Conservation (phyloP, 2,888 invertebrate genomes). For the Sarcophaga subvicina region DNA sequence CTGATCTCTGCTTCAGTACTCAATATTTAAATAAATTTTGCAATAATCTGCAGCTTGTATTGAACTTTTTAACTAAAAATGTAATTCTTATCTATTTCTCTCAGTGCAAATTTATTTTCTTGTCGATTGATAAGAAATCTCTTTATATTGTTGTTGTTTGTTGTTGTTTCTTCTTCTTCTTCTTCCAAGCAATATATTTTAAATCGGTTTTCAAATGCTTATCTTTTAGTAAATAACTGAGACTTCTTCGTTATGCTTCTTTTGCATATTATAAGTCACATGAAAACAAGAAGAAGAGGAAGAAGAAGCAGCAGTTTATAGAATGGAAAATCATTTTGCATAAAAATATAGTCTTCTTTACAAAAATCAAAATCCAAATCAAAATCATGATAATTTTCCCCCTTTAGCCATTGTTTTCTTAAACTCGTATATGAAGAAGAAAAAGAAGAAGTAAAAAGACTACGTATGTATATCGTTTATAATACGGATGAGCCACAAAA, state of each 20-base stretch:
- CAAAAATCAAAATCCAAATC: background rate
- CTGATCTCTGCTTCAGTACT: no score
- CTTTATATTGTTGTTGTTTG: background rate
- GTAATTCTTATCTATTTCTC: slow-evolving; percentile 1
- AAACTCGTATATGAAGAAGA: background rate
- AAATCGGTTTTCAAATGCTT: slow-evolving; percentile 41
- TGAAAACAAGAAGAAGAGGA: background rate
- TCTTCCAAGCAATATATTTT: slow-evolving; percentile 6
- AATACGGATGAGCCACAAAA: slow-evolving; percentile 48
- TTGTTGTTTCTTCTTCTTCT: background rate
- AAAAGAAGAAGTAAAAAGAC: no score
- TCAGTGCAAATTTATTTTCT: slow-evolving; percentile 5
- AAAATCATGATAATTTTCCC: slow-evolving; percentile 63
- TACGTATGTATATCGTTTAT: slow-evolving; percentile 20
- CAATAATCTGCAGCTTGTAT: no score
- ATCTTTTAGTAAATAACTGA: slow-evolving; percentile 46
- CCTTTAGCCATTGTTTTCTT: slow-evolving; percentile 57
- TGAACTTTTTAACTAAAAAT: no score
- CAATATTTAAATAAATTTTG: no score
- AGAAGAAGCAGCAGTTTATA: slow-evolving; percentile 10
- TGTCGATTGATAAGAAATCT: slow-evolving; percentile 45
- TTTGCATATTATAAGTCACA: background rate
- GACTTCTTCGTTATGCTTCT: slow-evolving; percentile 27
- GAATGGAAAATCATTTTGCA: slow-evolving; percentile 57
- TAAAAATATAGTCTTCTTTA: slow-evolving; percentile 62